Percentiles rank a stretch among this genome's conserved stretches.
Evolutionary conservation across 1,140 invertebrate genomes (phyloP).

Genomic region (Aphis gossypii): DNA sequence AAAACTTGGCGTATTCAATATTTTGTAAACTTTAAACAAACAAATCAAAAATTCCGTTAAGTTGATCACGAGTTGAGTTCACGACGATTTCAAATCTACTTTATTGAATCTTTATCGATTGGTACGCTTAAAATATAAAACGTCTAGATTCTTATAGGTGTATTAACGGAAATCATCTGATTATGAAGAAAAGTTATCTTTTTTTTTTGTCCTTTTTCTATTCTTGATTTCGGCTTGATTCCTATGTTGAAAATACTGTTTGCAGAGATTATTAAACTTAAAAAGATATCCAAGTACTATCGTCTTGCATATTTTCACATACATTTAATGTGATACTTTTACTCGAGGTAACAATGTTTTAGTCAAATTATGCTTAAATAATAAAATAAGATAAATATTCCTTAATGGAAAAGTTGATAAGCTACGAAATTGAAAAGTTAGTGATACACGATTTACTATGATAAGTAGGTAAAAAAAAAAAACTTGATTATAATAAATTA

Average conservation of each 20-base stretch:
- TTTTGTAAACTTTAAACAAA: background rate
- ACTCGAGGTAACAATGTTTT: no score
- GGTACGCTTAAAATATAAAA: background rate
- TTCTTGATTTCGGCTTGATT: background rate
- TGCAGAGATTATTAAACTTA: background rate
- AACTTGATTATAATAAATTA: no score
- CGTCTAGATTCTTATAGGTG: background rate
- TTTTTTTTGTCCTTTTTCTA: background rate
- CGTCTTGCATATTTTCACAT: no score
- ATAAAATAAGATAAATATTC: no score
- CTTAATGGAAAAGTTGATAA: no score
- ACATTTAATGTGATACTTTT: no score
- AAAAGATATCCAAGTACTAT: no score
- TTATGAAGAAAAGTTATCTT: background rate
- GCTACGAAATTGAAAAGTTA: no score
- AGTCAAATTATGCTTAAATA: no score
- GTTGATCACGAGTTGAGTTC: background rate
- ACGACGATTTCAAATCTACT: background rate
- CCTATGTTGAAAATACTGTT: background rate
- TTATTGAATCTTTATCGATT: background rate
- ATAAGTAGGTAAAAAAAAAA: no score
- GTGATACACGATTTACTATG: no score
- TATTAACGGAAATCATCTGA: no score
- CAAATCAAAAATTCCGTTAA: background rate
- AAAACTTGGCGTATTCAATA: background rate